Evolutionary conservation across 2,888 invertebrate genomes (phyloP).

Genomic region (Drosophila paramelanica): DNA sequence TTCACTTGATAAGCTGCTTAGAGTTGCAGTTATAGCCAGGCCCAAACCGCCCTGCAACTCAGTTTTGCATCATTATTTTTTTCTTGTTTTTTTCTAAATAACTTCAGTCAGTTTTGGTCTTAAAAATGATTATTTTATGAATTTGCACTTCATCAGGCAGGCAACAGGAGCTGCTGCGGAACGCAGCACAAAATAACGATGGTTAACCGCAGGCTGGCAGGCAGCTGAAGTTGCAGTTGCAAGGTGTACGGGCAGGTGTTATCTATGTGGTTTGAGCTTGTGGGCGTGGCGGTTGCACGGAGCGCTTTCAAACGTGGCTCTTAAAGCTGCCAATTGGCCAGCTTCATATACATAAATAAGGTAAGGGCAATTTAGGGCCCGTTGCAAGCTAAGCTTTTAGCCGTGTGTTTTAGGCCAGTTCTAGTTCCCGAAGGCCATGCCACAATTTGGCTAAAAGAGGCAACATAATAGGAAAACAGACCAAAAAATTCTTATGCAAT

Average conservation of each 20-base stretch:
- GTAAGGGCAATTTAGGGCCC: constrained; percentile 47
- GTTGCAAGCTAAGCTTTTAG: constrained; percentile 32
- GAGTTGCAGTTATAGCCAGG: background rate
- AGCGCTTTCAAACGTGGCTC: constrained; percentile 22
- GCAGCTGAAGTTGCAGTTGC: background rate
- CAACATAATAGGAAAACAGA: constrained; percentile 6
- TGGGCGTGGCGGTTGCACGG: constrained; percentile 7
- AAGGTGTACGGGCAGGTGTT: background rate
- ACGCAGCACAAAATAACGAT: constrained; percentile 36
- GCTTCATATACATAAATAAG: constrained; percentile 7
- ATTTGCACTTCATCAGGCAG: constrained; percentile 60
- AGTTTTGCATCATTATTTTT: background rate
- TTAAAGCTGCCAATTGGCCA: constrained; percentile 35
- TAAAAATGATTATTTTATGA: constrained; percentile 62
- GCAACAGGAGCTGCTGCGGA: constrained; percentile 21
- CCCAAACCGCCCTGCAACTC: background rate
- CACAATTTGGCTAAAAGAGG: constrained; percentile 50
- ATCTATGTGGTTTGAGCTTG: constrained; percentile 15
- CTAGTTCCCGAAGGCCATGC: constrained; percentile 42
- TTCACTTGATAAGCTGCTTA: constrained; percentile 29
- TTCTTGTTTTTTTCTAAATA: constrained; percentile 7
- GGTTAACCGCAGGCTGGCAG: constrained; percentile 53
- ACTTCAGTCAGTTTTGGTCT: constrained; percentile 36
- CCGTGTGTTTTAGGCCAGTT: constrained; percentile 23
- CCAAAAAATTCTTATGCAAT: constrained; percentile 58